Conservation (phyloP, 2,888 invertebrate species). For the Malthinus seriepunctatus region DNA sequence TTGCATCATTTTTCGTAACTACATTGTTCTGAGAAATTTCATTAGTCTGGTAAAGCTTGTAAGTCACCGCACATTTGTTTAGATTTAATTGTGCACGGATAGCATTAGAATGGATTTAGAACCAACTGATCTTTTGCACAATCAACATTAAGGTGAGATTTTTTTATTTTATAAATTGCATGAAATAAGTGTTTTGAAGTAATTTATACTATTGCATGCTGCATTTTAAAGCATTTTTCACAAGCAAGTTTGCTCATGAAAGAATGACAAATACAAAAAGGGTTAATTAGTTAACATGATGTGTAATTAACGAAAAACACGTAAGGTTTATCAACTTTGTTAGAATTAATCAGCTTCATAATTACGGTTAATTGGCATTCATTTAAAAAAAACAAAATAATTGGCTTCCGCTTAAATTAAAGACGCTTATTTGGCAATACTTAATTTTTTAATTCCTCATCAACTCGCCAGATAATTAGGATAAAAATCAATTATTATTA, state of each 20-base stretch:
- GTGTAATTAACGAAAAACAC: too few species aligned
- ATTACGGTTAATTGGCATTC: too few species aligned
- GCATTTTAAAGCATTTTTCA: not conserved
- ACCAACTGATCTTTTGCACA: slow-evolving; percentile 9
- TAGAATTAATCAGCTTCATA: too few species aligned
- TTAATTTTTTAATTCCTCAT: too few species aligned
- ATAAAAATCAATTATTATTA: too few species aligned
- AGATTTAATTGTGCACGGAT: slow-evolving; percentile 31
- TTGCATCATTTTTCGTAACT: too few species aligned
- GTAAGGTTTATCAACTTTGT: too few species aligned
- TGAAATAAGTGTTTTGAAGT: not conserved
- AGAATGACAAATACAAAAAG: too few species aligned
- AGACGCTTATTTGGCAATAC: not conserved
- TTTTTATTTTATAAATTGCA: slow-evolving; percentile 15
- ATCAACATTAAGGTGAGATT: slow-evolving; percentile 19
- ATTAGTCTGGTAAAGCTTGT: not conserved
- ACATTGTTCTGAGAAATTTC: too few species aligned
- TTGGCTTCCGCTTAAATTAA: not conserved
- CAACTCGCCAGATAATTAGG: too few species aligned
- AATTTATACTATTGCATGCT: slow-evolving; percentile 14
- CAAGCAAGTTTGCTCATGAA: too few species aligned
- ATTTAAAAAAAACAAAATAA: not conserved
- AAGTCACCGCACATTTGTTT: not conserved
- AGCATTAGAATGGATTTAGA: slow-evolving; percentile 21
- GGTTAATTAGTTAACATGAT: too few species aligned